Evolutionary conservation across 2,113 vertebrate genomes (phyloP).

Genomic region (Neotoma lepida): DNA sequence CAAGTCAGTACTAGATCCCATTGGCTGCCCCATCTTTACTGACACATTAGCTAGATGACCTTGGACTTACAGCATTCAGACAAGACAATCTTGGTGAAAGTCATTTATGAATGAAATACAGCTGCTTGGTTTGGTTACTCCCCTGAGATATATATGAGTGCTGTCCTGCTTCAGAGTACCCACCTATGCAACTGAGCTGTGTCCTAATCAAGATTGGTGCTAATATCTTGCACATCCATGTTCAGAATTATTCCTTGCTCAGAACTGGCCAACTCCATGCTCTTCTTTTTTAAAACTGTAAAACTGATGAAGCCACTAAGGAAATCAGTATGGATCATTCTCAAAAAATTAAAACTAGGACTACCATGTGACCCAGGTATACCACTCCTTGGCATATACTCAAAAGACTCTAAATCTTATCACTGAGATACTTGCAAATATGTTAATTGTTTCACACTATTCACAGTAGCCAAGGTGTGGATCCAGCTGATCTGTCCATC

Average conservation of each 20-base stretch:
- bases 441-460: neutral
- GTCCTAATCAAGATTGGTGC: neutral
- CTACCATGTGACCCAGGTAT: neutral
- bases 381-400: neutral
- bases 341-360: neutral
- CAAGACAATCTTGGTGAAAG: neutral
- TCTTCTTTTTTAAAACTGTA: neutral
- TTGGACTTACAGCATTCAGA: neutral
- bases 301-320: neutral
- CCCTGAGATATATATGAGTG: neutral
- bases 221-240: neutral
- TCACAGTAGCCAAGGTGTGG: neutral
- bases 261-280: neutral
- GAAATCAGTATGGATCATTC: neutral
- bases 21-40: neutral
- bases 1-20: neutral
- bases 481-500: neutral
- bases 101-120: neutral
- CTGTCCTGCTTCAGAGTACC: neutral
- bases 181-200: neutral
- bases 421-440: neutral
- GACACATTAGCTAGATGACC: neutral
- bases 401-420: neutral
- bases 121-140: neutral
- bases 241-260: conserved; percentile 21